Base-by-base conservation (phyloP, 2,888 invertebrate species). In the Leistus spinibarbis region DNA sequence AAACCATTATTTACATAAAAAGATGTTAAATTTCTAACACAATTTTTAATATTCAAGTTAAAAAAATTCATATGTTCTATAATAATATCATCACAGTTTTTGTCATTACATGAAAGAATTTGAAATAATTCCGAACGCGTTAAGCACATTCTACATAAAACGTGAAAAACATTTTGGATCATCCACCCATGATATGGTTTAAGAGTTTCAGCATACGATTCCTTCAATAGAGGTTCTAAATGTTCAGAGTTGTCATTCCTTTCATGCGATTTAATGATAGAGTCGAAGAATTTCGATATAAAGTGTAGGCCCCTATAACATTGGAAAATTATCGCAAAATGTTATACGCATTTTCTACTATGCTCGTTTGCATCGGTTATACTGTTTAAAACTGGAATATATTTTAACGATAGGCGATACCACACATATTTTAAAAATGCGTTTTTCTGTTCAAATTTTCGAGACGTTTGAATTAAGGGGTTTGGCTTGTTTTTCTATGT, bases 121-220 rank as follows among this genome's bases (percentile, higher is more conserved):
- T 73, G 23, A 62, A 73, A 73, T 23, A 73, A 60, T 27, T 67
- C 67, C 23, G 54, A n/a, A 16, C 67, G 66, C 60, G 73, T 73
- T 60, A 67, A 23, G 62, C 73, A 67, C 54, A 60, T 67, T 54
- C 64, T 57, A 62, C 73, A 73, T 54, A 73, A 40, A 87, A 93
- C 94, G 82, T 87, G 86, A 83, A 94, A 93, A 66, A 94, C 84
- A 85, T 92, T 91, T 81, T 92, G 92, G 2, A 92, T 90, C 80
- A 94, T 86, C 91, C 93, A 94, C 77, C 90, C 92, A 80, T 95
- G 95, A 82, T 93, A 91, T 76, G 88, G 89, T 82, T 92, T 92
- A 19, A 95, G 85, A 53, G 92, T 90, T 67, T 89, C 89, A 79
- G 91, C 89, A 83, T 95, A 95, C 0, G 94, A 91, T 76, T 87